Conservation (phyloP, 2,797 vertebrate genomes). For the Poeciliopsis infans region DNA sequence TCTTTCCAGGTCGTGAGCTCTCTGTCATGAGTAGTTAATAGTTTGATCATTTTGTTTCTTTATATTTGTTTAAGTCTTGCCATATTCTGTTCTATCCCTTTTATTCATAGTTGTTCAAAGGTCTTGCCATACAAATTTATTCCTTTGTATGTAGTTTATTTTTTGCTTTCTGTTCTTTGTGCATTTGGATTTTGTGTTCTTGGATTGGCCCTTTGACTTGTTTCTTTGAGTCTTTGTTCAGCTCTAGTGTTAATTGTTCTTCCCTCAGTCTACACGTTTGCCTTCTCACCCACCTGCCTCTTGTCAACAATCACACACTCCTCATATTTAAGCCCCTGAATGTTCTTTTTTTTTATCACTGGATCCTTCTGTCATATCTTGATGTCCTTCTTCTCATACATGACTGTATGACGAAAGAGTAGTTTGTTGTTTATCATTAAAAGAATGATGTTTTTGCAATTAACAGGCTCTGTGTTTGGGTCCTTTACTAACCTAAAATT, state of each 20-base stretch:
- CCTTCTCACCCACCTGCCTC: neutral
- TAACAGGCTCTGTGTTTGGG: neutral
- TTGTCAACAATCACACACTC: neutral
- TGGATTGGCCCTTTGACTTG: neutral
- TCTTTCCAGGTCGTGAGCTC: neutral
- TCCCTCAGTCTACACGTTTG: neutral
- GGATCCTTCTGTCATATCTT: neutral
- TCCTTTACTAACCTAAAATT: neutral
- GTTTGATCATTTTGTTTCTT: neutral
- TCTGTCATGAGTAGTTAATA: neutral
- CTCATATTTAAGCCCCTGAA: neutral
- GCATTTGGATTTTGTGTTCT: neutral
- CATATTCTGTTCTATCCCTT: neutral
- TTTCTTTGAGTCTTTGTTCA: neutral
- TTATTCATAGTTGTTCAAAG: neutral
- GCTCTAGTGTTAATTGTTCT: neutral
- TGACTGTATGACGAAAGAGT: neutral
- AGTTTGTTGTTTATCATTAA: neutral
- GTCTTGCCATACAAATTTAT: neutral
- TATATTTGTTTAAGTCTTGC: neutral
- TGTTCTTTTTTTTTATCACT: neutral
- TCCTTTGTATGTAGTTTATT: neutral
- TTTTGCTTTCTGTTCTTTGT: neutral
- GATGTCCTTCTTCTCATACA: neutral
- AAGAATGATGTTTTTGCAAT: neutral